Evolutionary conservation across 2,113 vertebrate genomes (phyloP).

Genomic region (Danionella cerebrum): DNA sequence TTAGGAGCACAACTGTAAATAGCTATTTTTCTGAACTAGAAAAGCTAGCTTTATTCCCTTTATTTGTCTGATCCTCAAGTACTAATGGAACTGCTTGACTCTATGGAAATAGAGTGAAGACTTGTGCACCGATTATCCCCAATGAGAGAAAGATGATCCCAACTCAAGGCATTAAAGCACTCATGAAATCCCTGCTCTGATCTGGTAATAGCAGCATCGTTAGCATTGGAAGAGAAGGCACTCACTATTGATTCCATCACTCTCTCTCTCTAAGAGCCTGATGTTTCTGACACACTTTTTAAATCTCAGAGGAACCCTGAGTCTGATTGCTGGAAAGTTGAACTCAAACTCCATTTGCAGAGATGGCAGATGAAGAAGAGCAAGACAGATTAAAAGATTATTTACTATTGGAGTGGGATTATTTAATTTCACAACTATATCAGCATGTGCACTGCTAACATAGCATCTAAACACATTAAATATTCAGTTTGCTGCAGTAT

Average conservation of each 20-base stretch:
- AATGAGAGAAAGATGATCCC: conserved; percentile 2
- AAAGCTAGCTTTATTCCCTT: too few species aligned
- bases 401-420: neutral
- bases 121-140: too few species aligned
- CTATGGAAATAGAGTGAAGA: too few species aligned
- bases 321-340: neutral
- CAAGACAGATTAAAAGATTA: conserved; percentile 25
- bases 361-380: neutral
- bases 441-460: neutral
- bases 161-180: neutral
- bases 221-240: neutral
- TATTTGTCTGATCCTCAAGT: too few species aligned
- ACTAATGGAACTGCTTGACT: too few species aligned
- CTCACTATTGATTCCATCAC: neutral
- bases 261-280: neutral
- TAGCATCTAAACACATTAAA: too few species aligned
- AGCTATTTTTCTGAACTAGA: too few species aligned
- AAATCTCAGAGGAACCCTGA: neutral
- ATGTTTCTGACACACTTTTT: neutral
- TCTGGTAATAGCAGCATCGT: neutral
- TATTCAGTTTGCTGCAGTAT: neutral
- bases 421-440: conserved; percentile 12
- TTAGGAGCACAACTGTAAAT: too few species aligned
- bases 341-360: neutral
- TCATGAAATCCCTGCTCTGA: conserved; percentile 2